Conservation (phyloP, 2,888 invertebrate species). For the Dusona sp. region DNA sequence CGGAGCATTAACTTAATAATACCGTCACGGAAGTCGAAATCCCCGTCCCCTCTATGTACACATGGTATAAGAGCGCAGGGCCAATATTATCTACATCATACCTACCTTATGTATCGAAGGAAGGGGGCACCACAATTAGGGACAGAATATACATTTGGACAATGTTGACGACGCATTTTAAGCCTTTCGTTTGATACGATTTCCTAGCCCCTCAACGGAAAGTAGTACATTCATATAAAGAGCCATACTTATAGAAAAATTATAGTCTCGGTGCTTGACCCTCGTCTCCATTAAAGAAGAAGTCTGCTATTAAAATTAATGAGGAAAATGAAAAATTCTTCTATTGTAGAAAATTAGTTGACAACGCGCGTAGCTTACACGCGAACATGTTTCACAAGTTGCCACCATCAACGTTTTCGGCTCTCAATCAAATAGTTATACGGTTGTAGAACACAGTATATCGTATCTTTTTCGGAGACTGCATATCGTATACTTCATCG, state of each 20-base stretch:
- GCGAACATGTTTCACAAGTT: not conserved
- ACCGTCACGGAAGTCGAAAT: slow-evolving; percentile 59
- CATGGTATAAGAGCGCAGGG: slow-evolving; percentile 5
- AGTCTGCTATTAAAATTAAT: not conserved
- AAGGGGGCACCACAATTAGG: not conserved
- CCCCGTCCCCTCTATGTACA: slow-evolving; percentile 6
- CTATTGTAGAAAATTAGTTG: not conserved
- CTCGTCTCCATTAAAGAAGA: not conserved
- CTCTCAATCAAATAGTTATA: not conserved
- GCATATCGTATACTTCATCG: too few species aligned
- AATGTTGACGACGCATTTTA: not conserved
- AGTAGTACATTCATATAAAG: not conserved
- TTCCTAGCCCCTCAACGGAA: not conserved
- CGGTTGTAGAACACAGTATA: too few species aligned
- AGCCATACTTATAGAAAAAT: not conserved
- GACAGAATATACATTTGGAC: slow-evolving; percentile 2
- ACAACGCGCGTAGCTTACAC: too few species aligned
- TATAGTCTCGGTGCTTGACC: not conserved
- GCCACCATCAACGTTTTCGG: too few species aligned
- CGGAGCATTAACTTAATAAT: slow-evolving; percentile 67
- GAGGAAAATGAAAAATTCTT: not conserved
- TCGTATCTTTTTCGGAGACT: not conserved
- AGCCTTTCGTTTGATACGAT: not conserved
- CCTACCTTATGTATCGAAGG: not conserved
- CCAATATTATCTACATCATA: slow-evolving; percentile 8